A percentile compares a stretch with the other conserved stretches of the same genome.
Conservation (phyloP, 2,888 invertebrate species). For the Marronus borbonicus region DNA sequence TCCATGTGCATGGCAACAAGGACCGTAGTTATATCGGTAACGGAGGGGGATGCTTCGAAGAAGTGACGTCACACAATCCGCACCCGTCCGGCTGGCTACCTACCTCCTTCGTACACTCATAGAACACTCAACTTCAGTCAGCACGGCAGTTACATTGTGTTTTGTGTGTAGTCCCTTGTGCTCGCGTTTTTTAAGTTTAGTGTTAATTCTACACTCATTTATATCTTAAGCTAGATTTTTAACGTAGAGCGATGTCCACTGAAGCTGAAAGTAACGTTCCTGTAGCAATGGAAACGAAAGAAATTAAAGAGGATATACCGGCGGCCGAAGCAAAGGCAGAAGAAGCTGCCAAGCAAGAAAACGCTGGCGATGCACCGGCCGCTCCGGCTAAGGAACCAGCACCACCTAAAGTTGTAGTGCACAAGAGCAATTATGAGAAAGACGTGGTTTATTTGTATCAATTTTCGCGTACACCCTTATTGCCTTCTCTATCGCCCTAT, state of each 20-base stretch:
- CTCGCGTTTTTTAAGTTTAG: slow-evolving; percentile 56
- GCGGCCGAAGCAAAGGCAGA: slow-evolving; percentile 68
- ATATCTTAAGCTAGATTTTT: slow-evolving; percentile 47
- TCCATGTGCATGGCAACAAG: slow-evolving; percentile 67
- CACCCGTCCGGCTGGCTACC: slow-evolving; percentile 55
- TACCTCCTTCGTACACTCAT: slow-evolving; percentile 53
- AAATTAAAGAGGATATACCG: slow-evolving; percentile 72
- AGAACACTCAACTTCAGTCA: slow-evolving; percentile 55
- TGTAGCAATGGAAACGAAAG: slow-evolving; percentile 75
- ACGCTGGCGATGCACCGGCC: slow-evolving; percentile 70
- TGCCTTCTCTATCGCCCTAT: slow-evolving; percentile 93
- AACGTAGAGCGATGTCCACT: slow-evolving; percentile 77
- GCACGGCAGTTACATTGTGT: slow-evolving; percentile 55
- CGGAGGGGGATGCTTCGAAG: slow-evolving; percentile 60
- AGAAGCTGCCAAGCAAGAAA: slow-evolving; percentile 70
- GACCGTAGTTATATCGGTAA: slow-evolving; percentile 54
- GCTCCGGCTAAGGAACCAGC: slow-evolving; percentile 76
- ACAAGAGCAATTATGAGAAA: slow-evolving; percentile 91
- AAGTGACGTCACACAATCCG: slow-evolving; percentile 56
- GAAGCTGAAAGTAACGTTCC: slow-evolving; percentile 83
- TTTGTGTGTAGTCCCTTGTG: slow-evolving; percentile 52
- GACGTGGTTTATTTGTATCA: slow-evolving; percentile 96
- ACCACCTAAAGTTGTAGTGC: slow-evolving; percentile 85
- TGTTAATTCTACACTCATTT: slow-evolving; percentile 56
- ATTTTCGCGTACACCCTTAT: slow-evolving; percentile 90